Percentiles rank a stretch among this genome's conserved stretches.
These are phyloP conservation scores for Pao palembangensis DNA, from an alignment of 2,113 vertebrate genomes.

Conservation along the genomic window DNA sequence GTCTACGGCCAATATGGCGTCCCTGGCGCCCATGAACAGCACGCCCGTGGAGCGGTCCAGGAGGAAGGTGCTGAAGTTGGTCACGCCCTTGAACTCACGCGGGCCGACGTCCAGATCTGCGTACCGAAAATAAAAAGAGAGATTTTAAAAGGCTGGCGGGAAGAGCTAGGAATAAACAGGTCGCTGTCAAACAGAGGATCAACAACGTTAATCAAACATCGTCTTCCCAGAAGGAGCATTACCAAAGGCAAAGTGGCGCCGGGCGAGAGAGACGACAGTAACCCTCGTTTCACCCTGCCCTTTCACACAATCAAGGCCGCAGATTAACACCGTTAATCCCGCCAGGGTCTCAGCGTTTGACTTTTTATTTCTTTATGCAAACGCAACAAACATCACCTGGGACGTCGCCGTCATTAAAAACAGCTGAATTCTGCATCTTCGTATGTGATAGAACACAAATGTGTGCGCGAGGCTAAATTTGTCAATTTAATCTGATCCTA, in stretches of 20 bases:
- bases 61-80: conserved; percentile 80
- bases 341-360: background rate
- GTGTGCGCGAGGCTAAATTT: conserved; percentile 16
- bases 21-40: conserved; percentile 79
- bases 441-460: conserved; percentile 27
- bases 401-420: no score
- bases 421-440: conserved; percentile 17
- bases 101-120: conserved; percentile 41
- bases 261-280: conserved; percentile 5
- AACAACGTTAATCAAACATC: background rate
- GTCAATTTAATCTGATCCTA: conserved; percentile 29
- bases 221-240: conserved; percentile 16
- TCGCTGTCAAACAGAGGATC: background rate
- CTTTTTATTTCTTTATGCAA: background rate
- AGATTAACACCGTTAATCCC: conserved; percentile 39
- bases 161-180: background rate
- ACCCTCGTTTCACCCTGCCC: conserved; percentile 29
- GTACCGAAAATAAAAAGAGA: background rate
- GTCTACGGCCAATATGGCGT: conserved; percentile 78
- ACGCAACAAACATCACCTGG: background rate
- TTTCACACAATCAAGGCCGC: conserved; percentile 21
- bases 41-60: conserved; percentile 70
- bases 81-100: conserved; percentile 17
- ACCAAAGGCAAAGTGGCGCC: background rate
- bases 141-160: background rate